Conservation (phyloP, 2,113 vertebrate genomes). For the Microtus pennsylvanicus region DNA sequence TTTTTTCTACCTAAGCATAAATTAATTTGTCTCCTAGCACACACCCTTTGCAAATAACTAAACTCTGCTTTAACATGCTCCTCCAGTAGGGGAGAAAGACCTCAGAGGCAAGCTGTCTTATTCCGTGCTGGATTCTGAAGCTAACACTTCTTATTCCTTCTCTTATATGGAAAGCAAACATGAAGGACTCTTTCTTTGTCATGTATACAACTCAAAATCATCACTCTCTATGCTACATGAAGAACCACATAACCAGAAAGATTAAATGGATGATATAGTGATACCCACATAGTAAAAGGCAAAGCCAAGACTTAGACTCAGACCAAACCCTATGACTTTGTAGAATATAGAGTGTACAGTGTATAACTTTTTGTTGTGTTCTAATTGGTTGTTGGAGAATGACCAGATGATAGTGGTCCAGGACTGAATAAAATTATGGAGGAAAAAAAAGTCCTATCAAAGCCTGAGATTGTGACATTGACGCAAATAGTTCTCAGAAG, state of each 20-base stretch:
- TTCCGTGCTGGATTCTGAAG: conserved; percentile 23
- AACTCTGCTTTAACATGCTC: not conserved
- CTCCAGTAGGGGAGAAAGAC: not conserved
- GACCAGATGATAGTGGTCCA: not conserved
- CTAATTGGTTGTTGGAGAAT: not conserved
- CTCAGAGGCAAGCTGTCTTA: conserved; percentile 16
- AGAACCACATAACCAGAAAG: not conserved
- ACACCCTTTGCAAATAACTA: not conserved
- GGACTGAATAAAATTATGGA: conserved; percentile 4
- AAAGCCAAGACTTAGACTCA: not conserved
- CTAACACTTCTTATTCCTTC: not conserved
- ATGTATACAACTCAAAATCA: not conserved
- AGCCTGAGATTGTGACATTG: not conserved
- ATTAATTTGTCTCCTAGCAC: not conserved
- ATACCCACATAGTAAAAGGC: not conserved
- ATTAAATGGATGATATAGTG: not conserved
- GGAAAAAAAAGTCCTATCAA: not conserved
- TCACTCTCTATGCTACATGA: not conserved
- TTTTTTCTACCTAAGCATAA: not conserved
- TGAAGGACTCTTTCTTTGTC: not conserved
- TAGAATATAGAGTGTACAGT: not conserved
- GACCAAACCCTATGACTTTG: not conserved
- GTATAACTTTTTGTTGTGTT: not conserved
- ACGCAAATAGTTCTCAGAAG: not conserved
- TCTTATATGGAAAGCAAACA: conserved; percentile 1